These are phyloP conservation scores for Cydia amplana DNA, from an alignment of 1,140 invertebrate species.

Conservation along the genomic window DNA sequence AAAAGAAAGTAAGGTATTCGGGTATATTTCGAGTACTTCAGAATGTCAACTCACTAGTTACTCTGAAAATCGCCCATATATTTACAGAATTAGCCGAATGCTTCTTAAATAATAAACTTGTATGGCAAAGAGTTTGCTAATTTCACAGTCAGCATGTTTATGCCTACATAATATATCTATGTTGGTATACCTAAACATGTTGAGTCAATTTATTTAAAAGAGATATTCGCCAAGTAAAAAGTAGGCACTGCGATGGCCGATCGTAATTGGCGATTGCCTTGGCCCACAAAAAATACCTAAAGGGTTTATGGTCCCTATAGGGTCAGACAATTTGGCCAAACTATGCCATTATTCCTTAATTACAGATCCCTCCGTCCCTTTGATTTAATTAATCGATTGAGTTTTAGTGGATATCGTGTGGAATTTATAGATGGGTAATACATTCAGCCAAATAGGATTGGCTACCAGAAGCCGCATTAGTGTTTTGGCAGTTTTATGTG, in stretches of 20 bases:
- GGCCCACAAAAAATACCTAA: slow-evolving; percentile 12
- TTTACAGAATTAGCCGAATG: too few relatives aligned
- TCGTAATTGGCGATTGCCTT: background rate
- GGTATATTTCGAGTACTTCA: too few relatives aligned
- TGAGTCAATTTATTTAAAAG: too few relatives aligned
- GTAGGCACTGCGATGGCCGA: background rate
- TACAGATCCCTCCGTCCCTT: slow-evolving; percentile 27
- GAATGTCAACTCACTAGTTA: too few relatives aligned
- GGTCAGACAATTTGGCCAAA: slow-evolving; percentile 24
- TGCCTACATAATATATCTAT: too few relatives aligned
- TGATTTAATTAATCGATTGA: slow-evolving; percentile 33
- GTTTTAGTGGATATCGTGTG: slow-evolving; percentile 30
- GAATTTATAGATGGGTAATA: slow-evolving; percentile 25
- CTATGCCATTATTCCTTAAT: slow-evolving; percentile 32
- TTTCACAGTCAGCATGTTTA: too few relatives aligned
- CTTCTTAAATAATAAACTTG: too few relatives aligned
- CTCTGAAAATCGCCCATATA: too few relatives aligned
- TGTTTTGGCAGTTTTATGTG: background rate
- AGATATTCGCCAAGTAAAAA: background rate
- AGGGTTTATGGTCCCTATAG: slow-evolving; percentile 24
- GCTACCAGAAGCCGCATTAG: background rate
- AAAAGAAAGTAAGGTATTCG: too few relatives aligned
- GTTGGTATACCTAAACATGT: too few relatives aligned
- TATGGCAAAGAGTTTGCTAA: too few relatives aligned
- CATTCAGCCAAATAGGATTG: slow-evolving; percentile 9